Evolutionary conservation across 2,797 vertebrate genomes (phyloP).

Genomic region (Sebastes oblongus): DNA sequence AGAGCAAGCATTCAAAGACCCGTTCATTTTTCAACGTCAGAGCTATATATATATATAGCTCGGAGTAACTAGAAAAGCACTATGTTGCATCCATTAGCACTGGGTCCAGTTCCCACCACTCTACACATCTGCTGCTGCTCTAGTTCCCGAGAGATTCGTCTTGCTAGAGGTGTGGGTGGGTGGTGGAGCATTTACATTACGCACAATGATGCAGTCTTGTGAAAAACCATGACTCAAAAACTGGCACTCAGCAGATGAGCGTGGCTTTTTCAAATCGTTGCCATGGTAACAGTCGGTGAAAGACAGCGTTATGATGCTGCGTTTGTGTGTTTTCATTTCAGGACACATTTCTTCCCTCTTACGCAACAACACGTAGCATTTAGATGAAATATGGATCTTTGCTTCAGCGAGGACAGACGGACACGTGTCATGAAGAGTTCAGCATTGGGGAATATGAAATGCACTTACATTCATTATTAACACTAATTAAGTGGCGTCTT

Average conservation of each 20-base stretch:
- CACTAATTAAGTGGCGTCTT: neutral
- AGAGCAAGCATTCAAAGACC: slow-evolving; percentile 10
- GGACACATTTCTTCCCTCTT: slow-evolving; percentile 32
- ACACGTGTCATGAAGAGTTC: neutral
- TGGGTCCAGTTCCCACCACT: neutral
- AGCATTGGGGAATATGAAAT: neutral
- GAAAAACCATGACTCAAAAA: slow-evolving; percentile 51
- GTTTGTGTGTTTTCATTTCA: slow-evolving; percentile 38
- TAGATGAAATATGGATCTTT: slow-evolving; percentile 34
- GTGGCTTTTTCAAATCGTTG: slow-evolving; percentile 46
- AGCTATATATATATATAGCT: slow-evolving; percentile 41
- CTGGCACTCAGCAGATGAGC: slow-evolving; percentile 46
- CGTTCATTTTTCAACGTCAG: slow-evolving; percentile 42
- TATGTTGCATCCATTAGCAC: slow-evolving; percentile 23
- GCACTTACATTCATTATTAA: neutral
- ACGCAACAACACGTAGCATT: slow-evolving; percentile 40
- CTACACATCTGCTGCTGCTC: neutral
- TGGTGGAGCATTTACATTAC: neutral
- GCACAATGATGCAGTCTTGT: slow-evolving; percentile 19
- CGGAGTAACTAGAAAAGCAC: slow-evolving; percentile 13
- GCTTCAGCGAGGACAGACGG: neutral
- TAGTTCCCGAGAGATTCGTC: neutral
- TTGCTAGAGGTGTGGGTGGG: slow-evolving; percentile 6
- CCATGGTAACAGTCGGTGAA: slow-evolving; percentile 67
- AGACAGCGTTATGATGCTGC: slow-evolving; percentile 48